Evolutionary conservation across 2,113 vertebrate species (phyloP).

Genomic region (Tachysurus fulvidraco): DNA sequence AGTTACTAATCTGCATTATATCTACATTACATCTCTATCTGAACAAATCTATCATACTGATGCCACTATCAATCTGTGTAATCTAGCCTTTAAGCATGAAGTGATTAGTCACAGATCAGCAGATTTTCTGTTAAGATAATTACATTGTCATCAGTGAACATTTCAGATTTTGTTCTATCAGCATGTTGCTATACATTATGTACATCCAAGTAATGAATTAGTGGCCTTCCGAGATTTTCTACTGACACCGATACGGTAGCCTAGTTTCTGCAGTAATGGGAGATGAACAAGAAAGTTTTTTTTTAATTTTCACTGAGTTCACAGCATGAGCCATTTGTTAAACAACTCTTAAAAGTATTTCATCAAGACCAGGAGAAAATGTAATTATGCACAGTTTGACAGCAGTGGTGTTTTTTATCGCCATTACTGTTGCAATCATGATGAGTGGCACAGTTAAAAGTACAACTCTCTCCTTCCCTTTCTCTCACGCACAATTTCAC

Average conservation of each 20-base stretch:
- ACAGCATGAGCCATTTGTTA: constrained; percentile 58
- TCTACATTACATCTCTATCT: too few relatives aligned
- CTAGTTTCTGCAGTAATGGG: constrained; percentile 45
- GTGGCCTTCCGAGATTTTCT: constrained; percentile 36
- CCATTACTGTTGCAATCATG: constrained; percentile 32
- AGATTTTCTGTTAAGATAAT: background rate
- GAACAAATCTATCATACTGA: background rate
- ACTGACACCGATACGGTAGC: constrained; percentile 6
- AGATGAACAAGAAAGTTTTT: constrained; percentile 57
- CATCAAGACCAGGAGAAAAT: constrained; percentile 50
- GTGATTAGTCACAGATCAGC: background rate
- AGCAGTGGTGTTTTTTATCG: constrained; percentile 38
- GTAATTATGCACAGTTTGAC: constrained; percentile 53
- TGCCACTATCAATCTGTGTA: background rate
- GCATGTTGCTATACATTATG: constrained; percentile 5
- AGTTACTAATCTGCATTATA: background rate
- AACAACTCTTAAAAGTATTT: constrained; percentile 56
- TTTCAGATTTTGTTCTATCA: background rate
- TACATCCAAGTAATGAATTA: constrained; percentile 20
- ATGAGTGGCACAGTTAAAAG: constrained; percentile 30
- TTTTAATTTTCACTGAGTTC: constrained; percentile 52
- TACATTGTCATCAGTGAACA: background rate
- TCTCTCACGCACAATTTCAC: background rate
- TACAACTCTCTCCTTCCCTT: background rate
- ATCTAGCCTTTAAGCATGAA: background rate